Base-by-base conservation (phyloP, 2,888 invertebrate species). In the Aplocera efformata region DNA sequence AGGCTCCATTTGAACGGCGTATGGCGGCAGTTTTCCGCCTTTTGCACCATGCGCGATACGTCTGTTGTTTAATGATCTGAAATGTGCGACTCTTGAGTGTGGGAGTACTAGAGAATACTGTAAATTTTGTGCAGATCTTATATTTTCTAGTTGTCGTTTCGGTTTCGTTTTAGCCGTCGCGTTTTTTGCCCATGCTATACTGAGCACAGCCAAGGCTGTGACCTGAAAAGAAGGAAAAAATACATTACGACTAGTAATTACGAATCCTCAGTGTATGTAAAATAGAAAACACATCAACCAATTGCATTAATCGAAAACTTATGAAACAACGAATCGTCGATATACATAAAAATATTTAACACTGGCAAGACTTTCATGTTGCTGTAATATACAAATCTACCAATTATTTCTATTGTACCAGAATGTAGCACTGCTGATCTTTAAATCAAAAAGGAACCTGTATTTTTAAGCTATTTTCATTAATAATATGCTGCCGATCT, bases 1-100 rank as follows among this genome's bases (percentile, higher is more conserved):
- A 6, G 94, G 94, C 71, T 94, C 94, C 94, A 94, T 94, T 72
- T 93, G 93, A 4, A 94, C 94, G 1, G 94, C 94, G 60, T 94
- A 94, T 0, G 94, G 92, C 2, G 94, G 93, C 13, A 88, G 60
- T 35, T 78, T 85, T 37, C 91, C 82, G 50, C 84, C 85, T 58
- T 86, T 78, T 22, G 75, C 68, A 26, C 69, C 83, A 70, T 88
- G 83, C 9, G 91, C 86, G 62, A 90, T 89, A 63, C 91, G 80
- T 54, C 91, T 73, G 54, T 89, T 90, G 22, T 89, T 86, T 10
- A 89, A 50, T 11, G 88, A 76, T 60, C 90, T 73, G 60, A 84
- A 90, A 38, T 88, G 84, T n/a, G 84, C 72, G 3, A 90, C 90
- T 56, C 82, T 79, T 47, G 89, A 88, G 60, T 90, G 89, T 29